Conservation (phyloP, 2,113 vertebrate genomes). For the Oreocharis arfaki region DNA sequence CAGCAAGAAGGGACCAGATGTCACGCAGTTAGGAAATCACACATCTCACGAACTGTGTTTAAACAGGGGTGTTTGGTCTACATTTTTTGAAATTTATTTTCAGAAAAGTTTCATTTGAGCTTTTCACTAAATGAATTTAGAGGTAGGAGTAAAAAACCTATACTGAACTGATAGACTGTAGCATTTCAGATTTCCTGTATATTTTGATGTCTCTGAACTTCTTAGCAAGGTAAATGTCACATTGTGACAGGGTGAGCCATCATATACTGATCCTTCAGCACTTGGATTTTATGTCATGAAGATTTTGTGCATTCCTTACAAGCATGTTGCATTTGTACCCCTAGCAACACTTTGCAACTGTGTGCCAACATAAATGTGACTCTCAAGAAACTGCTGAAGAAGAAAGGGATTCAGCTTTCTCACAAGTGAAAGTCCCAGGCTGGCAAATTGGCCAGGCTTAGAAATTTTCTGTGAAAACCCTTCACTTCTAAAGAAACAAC, state of each 20-base stretch:
- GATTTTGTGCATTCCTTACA: neutral
- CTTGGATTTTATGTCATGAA: neutral
- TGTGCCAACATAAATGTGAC: neutral
- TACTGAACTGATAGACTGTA: fast-evolving
- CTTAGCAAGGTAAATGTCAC: neutral
- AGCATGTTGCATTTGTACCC: neutral
- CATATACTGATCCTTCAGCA: neutral
- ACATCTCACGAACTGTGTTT: neutral
- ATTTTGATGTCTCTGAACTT: neutral
- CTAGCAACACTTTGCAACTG: neutral
- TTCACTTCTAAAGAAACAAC: neutral
- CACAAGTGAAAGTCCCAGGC: neutral
- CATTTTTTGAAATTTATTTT: neutral
- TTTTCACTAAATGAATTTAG: neutral
- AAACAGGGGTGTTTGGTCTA: neutral
- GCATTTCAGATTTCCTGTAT: neutral
- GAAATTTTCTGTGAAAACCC: neutral
- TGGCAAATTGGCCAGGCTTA: neutral
- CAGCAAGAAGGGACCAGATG: neutral
- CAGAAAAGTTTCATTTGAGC: neutral
- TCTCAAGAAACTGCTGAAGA: neutral
- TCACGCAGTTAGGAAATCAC: neutral
- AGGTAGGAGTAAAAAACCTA: neutral
- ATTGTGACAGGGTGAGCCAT: neutral
- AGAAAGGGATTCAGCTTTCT: neutral